Percentiles rank a stretch among this genome's conserved stretches.
These are phyloP conservation scores for Lasioglossum pauxillum DNA, from an alignment of 2,888 invertebrate species.

Conservation along the genomic window DNA sequence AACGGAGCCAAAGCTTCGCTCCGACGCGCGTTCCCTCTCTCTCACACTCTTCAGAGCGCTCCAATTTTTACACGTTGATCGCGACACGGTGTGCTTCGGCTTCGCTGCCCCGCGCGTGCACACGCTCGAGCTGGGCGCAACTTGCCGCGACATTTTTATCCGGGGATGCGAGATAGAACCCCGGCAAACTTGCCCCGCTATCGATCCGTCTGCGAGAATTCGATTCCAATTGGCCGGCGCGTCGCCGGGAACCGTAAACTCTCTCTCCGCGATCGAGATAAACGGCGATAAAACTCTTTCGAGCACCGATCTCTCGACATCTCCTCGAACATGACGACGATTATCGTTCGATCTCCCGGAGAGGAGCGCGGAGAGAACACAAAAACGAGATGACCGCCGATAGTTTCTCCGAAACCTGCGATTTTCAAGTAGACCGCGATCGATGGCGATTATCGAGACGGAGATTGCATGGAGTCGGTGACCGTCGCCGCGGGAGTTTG, in stretches of 20 bases:
- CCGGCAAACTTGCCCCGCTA: not conserved
- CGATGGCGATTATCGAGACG: not conserved
- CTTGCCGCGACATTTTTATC: conserved; percentile 6
- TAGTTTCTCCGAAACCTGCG: not conserved
- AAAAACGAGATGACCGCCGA: not conserved
- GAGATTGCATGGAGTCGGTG: not conserved
- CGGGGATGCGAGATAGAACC: not conserved
- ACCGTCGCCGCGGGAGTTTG: conserved; percentile 35
- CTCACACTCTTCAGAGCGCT: not conserved
- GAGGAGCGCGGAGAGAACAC: too few species aligned
- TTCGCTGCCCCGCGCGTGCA: not conserved
- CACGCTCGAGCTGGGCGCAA: not conserved
- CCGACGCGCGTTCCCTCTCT: not conserved
- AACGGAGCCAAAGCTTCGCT: not conserved
- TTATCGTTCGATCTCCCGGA: not conserved
- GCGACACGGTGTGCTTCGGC: conserved; percentile 7
- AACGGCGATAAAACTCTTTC: not conserved
- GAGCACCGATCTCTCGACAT: not conserved
- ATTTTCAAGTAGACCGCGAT: not conserved
- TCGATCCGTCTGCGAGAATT: conserved; percentile 3
- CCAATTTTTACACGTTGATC: conserved; percentile 15
- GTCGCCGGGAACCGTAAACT: not conserved
- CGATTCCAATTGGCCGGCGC: conserved; percentile 12
- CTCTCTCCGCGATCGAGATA: not conserved
- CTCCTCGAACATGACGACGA: not conserved